Percentiles rank a stretch among this genome's conserved stretches.
Evolutionary conservation across 2,888 invertebrate genomes (phyloP).

Genomic region (Phrixothrix hirtus): DNA sequence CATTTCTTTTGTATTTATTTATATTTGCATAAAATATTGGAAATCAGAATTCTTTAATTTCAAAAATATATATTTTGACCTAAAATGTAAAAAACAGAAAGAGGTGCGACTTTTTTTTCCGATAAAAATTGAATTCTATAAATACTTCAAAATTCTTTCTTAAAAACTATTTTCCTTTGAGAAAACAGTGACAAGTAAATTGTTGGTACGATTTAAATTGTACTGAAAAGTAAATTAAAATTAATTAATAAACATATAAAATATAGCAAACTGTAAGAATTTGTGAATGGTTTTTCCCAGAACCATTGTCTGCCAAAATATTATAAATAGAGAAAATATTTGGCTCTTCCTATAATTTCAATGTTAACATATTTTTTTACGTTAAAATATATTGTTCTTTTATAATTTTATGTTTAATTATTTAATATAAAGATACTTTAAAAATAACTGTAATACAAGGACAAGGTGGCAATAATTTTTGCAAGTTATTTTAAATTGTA

Average conservation of each 20-base stretch:
- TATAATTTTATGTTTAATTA: neutral
- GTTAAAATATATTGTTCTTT: constrained; percentile 3
- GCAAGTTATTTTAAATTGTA: too few relatives aligned
- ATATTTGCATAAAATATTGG: too few relatives aligned
- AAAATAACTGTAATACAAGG: neutral
- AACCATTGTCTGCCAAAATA: constrained; percentile 37
- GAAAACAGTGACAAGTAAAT: too few relatives aligned
- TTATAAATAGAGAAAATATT: constrained; percentile 38
- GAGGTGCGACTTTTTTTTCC: neutral
- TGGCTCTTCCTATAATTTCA: constrained; percentile 36
- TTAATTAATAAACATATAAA: neutral
- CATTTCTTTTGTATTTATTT: too few relatives aligned
- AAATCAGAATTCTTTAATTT: too few relatives aligned
- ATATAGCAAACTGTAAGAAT: neutral
- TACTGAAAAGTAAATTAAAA: neutral
- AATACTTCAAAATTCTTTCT: too few relatives aligned
- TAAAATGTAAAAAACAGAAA: too few relatives aligned
- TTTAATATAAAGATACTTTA: neutral
- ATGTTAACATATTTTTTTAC: constrained; percentile 30
- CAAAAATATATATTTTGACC: too few relatives aligned
- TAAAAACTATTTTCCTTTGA: too few relatives aligned
- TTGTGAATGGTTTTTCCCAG: constrained; percentile 14
- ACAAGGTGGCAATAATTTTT: constrained; percentile 1
- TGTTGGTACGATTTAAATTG: neutral
- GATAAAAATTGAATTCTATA: too few relatives aligned